Evolutionary conservation across 37 sponge, comb jelly and placozoan genomes (phyloP), one percentile per base, ranked within the genome.

Genomic region (Chondrilla cf. caribensis): DNA sequence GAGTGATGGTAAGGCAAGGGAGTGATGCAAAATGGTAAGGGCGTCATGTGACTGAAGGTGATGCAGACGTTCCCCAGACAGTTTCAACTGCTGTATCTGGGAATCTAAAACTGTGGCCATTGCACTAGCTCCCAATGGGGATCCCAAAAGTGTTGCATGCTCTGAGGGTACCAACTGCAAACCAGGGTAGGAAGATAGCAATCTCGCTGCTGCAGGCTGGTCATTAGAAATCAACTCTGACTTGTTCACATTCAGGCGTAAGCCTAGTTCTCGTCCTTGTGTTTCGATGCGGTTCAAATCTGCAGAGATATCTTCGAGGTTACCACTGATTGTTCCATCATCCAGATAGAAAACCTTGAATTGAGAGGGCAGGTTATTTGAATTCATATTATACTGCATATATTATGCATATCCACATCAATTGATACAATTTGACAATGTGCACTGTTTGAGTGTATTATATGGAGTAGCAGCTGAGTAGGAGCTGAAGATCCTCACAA

Each of bases 41-140:
- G 78, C 82, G 77, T 86, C 82, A 54, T 86, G 87, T n/a, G n/a
- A n/a, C n/a, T n/a, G n/a, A n/a, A n/a, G 51, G 58, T 60, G 47
- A 22, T 39, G 43, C 21, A 86, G 87, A 5, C 82, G 41, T 29
- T 78, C 79, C 17, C 72, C 72, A 29, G 42, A 35, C 51, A 25
- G 21, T 29, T 44, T 14, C n/a, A 82, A n/a, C 37, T 68, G 37
- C 35, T 29, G 25, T 21, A 68, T 28, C 32, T 68, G 70, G 70
- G 31, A 28, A 33, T 68, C 37, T 37, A 68, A 5, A 68, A 28
- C 32, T 4, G 25, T 35, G 19, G 26, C 35, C 37, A 68, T 29
- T 9, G 70, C 25, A 3, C 3, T 35, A 68, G 33, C 5, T 7
- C 70, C 70, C 11, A 55, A 17, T 11, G 57, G 57, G 17, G 57